Evolutionary conservation across 2,888 invertebrate species (phyloP), one percentile per base, ranked within the genome.

Genomic region (Drosophila quinaria): DNA sequence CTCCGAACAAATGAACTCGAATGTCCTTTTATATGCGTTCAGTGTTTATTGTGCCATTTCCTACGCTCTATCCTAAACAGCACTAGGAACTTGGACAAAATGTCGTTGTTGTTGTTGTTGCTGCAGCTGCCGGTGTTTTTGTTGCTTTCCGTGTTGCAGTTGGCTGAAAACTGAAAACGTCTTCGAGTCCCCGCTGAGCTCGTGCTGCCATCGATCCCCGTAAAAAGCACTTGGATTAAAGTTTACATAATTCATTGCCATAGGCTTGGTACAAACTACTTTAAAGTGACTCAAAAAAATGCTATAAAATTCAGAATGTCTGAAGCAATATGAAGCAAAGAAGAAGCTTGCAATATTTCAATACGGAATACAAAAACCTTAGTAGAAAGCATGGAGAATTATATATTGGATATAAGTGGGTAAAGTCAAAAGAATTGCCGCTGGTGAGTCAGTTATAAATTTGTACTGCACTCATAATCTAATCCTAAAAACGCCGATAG

Each of bases 11-110:
- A 84, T 84, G 89, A 89, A 84, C 89, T 84, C 84, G 69, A 84
- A 83, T 84, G 89, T 87, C 89, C 87, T 89, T 76, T 84, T 84
- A 87, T 87, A 87, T 89, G 87, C 87, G 87, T 84, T 89, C 89
- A 70, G 81, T 84, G 84, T 89, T 87, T 84, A 89, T 89, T 89
- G 87, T 89, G 71, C 81, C 73, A 83, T 84, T 84, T 83, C 70
- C 81, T 71, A 78, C 55, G 67, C 65, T 69, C 46, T 65, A 68
- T 72, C 68, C 71, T 74, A 74, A 83, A 61, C 83, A 66, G 69
- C 69, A 56, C 74, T 69, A 83, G 62, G 71, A 83, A 87, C 87
- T 87, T 87, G 71, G 74, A 50, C 87, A 65, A 87, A 73, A 80
- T 72, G 61, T 68, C 68, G 52, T 58, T 42, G 25, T 41, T 61